Percentiles rank a stretch among this genome's conserved stretches.
Conservation (phyloP, 1,140 invertebrate genomes). For the Rhopalosiphum maidis region DNA sequence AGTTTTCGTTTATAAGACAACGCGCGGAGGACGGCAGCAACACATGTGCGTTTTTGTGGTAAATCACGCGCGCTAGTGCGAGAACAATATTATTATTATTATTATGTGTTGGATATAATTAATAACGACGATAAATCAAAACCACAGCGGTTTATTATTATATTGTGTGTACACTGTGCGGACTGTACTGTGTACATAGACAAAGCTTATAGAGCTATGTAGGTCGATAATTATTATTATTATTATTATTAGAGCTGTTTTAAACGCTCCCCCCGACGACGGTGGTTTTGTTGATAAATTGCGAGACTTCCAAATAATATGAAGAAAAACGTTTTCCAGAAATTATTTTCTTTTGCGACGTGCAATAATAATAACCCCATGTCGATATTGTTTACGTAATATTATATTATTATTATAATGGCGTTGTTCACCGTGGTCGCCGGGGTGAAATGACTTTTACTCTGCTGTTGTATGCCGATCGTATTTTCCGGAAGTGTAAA, state of each 20-base stretch:
- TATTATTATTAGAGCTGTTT: not conserved
- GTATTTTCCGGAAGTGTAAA: not conserved
- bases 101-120: conserved; percentile 9
- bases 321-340: not conserved
- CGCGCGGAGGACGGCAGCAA: not conserved
- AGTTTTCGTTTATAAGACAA: not conserved
- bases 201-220: not conserved
- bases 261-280: not conserved
- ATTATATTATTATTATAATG: not conserved
- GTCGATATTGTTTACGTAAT: not conserved
- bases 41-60: not conserved
- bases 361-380: no score
- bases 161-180: no score
- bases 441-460: not conserved
- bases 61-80: not conserved
- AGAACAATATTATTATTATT: conserved; percentile 1
- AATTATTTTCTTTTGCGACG: not conserved
- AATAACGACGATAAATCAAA: conserved; percentile 37
- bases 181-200: not conserved
- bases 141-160: not conserved
- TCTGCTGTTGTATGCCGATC: not conserved
- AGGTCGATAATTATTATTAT: conserved; percentile 20
- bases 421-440: not conserved
- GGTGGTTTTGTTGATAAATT: not conserved
- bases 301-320: not conserved